Evolutionary conservation across 2,888 invertebrate genomes (phyloP).

Genomic region (Sinohyriopsis cumingii): DNA sequence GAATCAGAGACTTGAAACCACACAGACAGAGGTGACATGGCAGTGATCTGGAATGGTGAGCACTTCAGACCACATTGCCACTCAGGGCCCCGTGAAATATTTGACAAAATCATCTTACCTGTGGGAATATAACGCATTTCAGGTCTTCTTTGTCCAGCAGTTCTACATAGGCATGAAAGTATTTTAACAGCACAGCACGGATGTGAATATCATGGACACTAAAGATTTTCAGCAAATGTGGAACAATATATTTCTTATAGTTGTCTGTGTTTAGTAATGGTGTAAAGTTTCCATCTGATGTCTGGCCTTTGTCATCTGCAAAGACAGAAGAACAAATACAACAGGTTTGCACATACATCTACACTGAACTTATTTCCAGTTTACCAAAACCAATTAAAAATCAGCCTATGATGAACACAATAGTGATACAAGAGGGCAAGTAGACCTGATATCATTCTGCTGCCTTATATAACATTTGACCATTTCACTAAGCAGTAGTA

Average conservation of each 20-base stretch:
- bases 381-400: too few species aligned
- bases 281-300: slow-evolving; percentile 10
- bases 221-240: slow-evolving; percentile 78
- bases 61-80: too few species aligned
- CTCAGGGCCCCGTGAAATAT: neutral
- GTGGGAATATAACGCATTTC: slow-evolving; percentile 86
- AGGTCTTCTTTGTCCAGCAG: slow-evolving; percentile 85
- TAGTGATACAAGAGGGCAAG: too few species aligned
- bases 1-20: too few species aligned
- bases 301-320: slow-evolving; percentile 17
- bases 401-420: too few species aligned
- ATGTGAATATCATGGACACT: slow-evolving; percentile 89
- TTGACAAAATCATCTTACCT: slow-evolving; percentile 74
- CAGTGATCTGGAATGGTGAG: too few species aligned
- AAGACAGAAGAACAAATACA: slow-evolving; percentile 1
- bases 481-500: too few species aligned
- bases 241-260: slow-evolving; percentile 78
- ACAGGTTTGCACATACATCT: too few species aligned
- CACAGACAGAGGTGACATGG: too few species aligned
- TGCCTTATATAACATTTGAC: too few species aligned
- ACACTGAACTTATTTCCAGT: too few species aligned
- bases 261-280: slow-evolving; percentile 41
- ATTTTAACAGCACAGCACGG: slow-evolving; percentile 83
- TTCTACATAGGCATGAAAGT: slow-evolving; percentile 84
- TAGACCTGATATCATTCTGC: too few species aligned